These are phyloP conservation scores for Hemicrepidius hirtus DNA, from an alignment of 2,888 invertebrate species.

Conservation along the genomic window DNA sequence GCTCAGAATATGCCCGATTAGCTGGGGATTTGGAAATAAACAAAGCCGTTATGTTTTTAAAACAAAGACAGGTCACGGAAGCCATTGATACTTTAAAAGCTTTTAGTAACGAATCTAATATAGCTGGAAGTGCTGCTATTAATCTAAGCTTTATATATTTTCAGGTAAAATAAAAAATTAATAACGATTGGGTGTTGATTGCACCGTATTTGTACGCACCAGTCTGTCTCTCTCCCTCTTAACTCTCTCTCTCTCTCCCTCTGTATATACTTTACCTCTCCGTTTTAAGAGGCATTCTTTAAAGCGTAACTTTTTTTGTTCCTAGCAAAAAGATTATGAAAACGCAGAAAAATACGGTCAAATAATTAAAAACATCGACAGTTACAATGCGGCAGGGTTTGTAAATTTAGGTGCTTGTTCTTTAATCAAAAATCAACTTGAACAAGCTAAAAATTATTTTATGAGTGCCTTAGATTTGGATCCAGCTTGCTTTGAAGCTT, in stretches of 20 bases:
- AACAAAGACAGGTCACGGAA: constrained; percentile 85
- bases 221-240: no score
- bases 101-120: constrained; percentile 89
- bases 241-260: no score
- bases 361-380: constrained; percentile 83
- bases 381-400: constrained; percentile 86
- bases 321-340: constrained; percentile 84
- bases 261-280: no score
- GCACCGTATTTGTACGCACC: no score
- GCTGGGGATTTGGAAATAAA: constrained; percentile 94
- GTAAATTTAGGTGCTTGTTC: constrained; percentile 91
- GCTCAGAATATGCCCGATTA: constrained; percentile 87
- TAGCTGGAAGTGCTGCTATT: constrained; percentile 88
- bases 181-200: no score
- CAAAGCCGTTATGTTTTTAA: constrained; percentile 89
- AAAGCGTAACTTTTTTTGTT: constrained; percentile 2
- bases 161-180: no score
- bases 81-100: constrained; percentile 90
- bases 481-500: constrained; percentile 87
- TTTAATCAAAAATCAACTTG: constrained; percentile 80
- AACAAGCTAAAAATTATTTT: constrained; percentile 83
- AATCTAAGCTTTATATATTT: constrained; percentile 91
- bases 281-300: no score
- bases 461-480: constrained; percentile 86
- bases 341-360: constrained; percentile 86